phyloP scores from a whole-genome alignment of 2,797 vertebrate genomes.

The Anguilla megastoma region DNA sequence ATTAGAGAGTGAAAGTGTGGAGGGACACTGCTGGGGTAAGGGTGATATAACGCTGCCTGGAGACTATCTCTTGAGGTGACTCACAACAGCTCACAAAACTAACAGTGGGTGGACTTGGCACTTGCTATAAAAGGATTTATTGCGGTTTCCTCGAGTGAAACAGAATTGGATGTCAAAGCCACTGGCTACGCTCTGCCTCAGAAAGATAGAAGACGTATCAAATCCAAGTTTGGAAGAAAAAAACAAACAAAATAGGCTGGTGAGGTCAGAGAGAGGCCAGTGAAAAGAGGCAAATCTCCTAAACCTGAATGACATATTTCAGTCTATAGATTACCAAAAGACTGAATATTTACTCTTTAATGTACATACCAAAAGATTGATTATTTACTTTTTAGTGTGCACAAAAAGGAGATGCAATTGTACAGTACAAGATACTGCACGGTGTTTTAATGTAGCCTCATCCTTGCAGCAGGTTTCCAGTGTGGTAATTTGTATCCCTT shows the following conservation, averaged over 20 bases:
- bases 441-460: constrained; percentile 14
- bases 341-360: not conserved
- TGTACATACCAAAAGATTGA: not conserved
- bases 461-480: constrained; percentile 30
- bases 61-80: constrained; percentile 66
- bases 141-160: not conserved
- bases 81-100: constrained; percentile 68
- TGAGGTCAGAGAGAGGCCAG: constrained; percentile 18
- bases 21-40: constrained; percentile 53
- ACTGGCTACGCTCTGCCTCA: not conserved
- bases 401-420: not conserved
- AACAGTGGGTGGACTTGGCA: constrained; percentile 67
- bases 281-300: constrained; percentile 34
- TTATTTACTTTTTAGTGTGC: not conserved
- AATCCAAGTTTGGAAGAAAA: constrained; percentile 53
- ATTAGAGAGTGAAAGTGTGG: constrained; percentile 47
- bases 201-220: constrained; percentile 42
- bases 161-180: not conserved
- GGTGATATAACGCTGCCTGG: constrained; percentile 60
- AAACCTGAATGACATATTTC: not conserved
- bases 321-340: not conserved
- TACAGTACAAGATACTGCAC: not conserved
- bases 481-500: constrained; percentile 22
- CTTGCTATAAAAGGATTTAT: constrained; percentile 60
- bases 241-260: not conserved